A percentile compares a stretch with the other conserved stretches of the same genome.
phyloP scores from a whole-genome alignment of 53 echinoderm and acorn worm genomes.

The Pentamera pediparva region DNA sequence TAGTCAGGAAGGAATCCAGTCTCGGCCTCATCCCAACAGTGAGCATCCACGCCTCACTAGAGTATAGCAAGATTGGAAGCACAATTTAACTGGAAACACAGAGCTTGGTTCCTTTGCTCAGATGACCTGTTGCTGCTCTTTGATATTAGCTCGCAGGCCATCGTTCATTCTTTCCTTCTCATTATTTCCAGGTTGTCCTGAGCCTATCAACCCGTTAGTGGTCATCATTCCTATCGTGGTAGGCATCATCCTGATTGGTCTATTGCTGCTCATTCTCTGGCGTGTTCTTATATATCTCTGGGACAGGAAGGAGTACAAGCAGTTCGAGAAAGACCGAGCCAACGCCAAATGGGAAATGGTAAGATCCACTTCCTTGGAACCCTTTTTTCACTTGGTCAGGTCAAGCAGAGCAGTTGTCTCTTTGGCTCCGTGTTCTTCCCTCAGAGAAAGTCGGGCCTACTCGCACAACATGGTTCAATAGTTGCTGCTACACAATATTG shows the following conservation, averaged over 20 bases:
- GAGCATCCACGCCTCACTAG: too few relatives aligned
- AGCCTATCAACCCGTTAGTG: slow-evolving; percentile 22
- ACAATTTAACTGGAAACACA: too few relatives aligned
- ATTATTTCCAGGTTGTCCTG: slow-evolving; percentile 6
- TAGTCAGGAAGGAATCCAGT: too few relatives aligned
- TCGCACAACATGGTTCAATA: background rate
- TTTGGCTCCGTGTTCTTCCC: background rate
- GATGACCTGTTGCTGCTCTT: too few relatives aligned
- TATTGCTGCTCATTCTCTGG: slow-evolving; percentile 73
- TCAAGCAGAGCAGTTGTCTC: too few relatives aligned
- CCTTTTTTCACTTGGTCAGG: background rate
- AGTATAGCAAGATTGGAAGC: too few relatives aligned
- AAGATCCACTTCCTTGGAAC: background rate
- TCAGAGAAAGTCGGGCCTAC: background rate
- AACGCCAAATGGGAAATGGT: slow-evolving; percentile 87
- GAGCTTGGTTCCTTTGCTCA: too few relatives aligned
- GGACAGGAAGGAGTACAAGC: slow-evolving; percentile 81
- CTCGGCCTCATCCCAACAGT: too few relatives aligned
- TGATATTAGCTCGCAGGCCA: too few relatives aligned
- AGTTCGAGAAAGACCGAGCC: slow-evolving; percentile 76
- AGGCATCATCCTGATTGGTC: slow-evolving; percentile 85
- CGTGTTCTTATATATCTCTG: slow-evolving; percentile 67
- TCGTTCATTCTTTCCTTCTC: too few relatives aligned
- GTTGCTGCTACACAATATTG: background rate
- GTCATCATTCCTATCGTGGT: slow-evolving; percentile 73